Evolutionary conservation across 2,888 invertebrate species (phyloP), one percentile per base, ranked within the genome.

Genomic region (Psylliodes chrysocephalus): DNA sequence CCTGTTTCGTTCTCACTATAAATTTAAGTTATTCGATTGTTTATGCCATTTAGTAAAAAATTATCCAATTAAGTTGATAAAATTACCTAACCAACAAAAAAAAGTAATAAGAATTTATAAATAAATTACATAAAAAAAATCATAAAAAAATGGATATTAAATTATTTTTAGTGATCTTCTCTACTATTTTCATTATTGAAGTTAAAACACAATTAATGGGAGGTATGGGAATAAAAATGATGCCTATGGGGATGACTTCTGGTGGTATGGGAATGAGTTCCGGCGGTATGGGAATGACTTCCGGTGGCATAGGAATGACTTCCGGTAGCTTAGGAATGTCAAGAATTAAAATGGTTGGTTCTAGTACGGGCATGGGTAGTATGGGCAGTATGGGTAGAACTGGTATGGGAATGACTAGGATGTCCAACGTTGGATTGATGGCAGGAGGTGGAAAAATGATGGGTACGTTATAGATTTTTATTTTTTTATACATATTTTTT

Each of bases 301-400:
- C 55, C 1, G 30, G 25, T 7, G 30, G 52, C 1, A 60, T 60
- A 53, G 60, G 22, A 3, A 30, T 51, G 51, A 40, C 25, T 0
- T 12, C 55, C 1, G 30, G 25, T 7, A 25, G 52, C 1, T 53
- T 60, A 53, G 60, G 22, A 28, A 46, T 56, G 54, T 28, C 25
- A 15, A 42, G 30, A 30, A 46, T 56, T 7, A 42, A 15, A 7
- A 28, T 30, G 15, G 44, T 10, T 7, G 46, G 46, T 8, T 14
- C 17, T 8, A 40, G 59, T 14, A 59, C 49, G 59, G 49, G 60
- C n/a, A 56, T 56, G 46, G 22, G 19, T 33, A 8, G 7, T 33
- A 38, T 42, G 22, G 19, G 15, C 6, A 40, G 52, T 8, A 46
- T 33, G 4, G 63, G 63, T 4, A 49, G 38, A 28, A 22, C 17